These are phyloP conservation scores for Salvelinus sp. DNA, from an alignment of 2,113 vertebrate genomes.

Conservation along the genomic window DNA sequence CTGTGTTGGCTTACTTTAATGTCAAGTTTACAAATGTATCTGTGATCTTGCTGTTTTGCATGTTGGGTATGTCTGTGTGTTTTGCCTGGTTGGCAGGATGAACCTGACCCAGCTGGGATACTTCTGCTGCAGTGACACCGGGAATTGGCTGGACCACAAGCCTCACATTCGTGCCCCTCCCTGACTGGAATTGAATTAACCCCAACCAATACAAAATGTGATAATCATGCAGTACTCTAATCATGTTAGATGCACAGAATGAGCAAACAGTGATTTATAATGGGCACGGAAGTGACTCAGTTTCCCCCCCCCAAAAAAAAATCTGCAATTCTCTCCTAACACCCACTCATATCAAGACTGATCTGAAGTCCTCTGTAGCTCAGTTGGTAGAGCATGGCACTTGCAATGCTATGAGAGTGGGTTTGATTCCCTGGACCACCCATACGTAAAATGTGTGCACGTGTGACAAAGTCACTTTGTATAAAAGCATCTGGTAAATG, in stretches of 20 bases:
- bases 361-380: too few relatives aligned
- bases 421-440: too few relatives aligned
- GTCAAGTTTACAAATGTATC: neutral
- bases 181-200: conserved; percentile 31
- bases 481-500: too few relatives aligned
- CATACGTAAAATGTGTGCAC: too few relatives aligned
- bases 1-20: too few relatives aligned
- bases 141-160: conserved; percentile 65
- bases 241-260: neutral
- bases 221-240: neutral
- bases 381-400: too few relatives aligned
- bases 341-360: neutral
- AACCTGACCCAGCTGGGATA: conserved; percentile 51
- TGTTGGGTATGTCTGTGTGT: conserved; percentile 15
- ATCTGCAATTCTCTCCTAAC: too few relatives aligned
- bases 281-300: neutral
- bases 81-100: conserved; percentile 50
- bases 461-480: too few relatives aligned
- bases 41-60: too few relatives aligned
- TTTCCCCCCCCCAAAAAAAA: too few relatives aligned
- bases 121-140: conserved; percentile 45
- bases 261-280: neutral
- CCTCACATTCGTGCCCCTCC: conserved; percentile 54
- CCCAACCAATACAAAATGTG: neutral
- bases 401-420: too few relatives aligned